phyloP scores from a whole-genome alignment of 2,113 vertebrate species.

The Speoplatyrhinus poulsoni region DNA sequence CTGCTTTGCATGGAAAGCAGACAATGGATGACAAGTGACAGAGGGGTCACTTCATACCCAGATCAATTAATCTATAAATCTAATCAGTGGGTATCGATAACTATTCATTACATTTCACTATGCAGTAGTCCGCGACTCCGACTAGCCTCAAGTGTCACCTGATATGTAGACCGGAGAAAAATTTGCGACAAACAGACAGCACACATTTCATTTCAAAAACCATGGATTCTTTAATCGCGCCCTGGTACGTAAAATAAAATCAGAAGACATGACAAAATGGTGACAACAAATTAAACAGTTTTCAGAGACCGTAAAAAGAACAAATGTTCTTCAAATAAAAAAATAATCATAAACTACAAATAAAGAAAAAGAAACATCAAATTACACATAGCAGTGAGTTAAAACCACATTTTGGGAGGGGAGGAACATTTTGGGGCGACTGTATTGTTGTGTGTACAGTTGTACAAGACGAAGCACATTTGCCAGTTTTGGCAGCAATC shows the following conservation, averaged over 20 bases:
- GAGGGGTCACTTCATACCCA: slow-evolving; percentile 47
- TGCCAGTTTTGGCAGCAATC: slow-evolving; percentile 70
- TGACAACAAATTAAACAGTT: slow-evolving; percentile 52
- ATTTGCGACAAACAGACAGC: slow-evolving; percentile 29
- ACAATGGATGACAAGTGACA: slow-evolving; percentile 38
- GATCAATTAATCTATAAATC: slow-evolving; percentile 67
- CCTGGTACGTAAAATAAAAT: slow-evolving; percentile 64
- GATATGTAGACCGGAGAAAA: neutral
- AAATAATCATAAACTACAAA: slow-evolving; percentile 41
- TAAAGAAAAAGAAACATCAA: slow-evolving; percentile 28
- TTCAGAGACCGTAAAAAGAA: neutral
- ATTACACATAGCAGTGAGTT: slow-evolving; percentile 63
- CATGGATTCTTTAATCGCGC: slow-evolving; percentile 78
- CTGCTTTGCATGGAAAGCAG: slow-evolving; percentile 20
- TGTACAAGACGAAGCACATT: slow-evolving; percentile 68
- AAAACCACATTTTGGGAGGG: slow-evolving; percentile 70
- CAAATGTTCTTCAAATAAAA: slow-evolving; percentile 24
- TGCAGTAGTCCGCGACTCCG: slow-evolving; percentile 12
- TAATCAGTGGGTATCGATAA: slow-evolving; percentile 65
- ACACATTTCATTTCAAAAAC: slow-evolving; percentile 62
- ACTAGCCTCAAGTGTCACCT: slow-evolving; percentile 14
- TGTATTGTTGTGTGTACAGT: slow-evolving; percentile 55
- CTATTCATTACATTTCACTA: slow-evolving; percentile 27
- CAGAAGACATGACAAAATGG: slow-evolving; percentile 68
- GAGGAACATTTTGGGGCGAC: slow-evolving; percentile 10